Conservation (phyloP, 2,888 invertebrate species). For the Cheiracanthium punctorium region DNA sequence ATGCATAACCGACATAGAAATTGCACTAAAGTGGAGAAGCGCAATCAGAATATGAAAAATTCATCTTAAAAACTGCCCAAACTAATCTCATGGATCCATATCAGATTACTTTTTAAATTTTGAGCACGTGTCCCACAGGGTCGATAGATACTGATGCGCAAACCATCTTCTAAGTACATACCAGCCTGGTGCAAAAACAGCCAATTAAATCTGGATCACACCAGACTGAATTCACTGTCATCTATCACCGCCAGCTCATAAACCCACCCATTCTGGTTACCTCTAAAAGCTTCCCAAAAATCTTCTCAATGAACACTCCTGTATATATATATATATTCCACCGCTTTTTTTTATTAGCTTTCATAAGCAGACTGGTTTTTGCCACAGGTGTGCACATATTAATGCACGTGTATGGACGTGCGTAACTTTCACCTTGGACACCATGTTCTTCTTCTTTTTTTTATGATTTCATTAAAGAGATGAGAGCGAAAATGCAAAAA, state of each 20-base stretch:
- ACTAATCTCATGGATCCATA: too few species aligned
- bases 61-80: too few species aligned
- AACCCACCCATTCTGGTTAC: neutral
- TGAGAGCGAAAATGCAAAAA: too few species aligned
- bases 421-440: slow-evolving; percentile 13
- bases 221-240: neutral
- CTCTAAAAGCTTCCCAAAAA: neutral
- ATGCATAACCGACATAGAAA: too few species aligned
- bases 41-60: too few species aligned
- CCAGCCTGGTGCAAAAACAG: neutral
- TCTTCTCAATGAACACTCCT: slow-evolving; percentile 15
- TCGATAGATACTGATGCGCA: too few species aligned
- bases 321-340: neutral
- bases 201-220: neutral
- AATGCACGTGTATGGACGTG: neutral
- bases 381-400: slow-evolving; percentile 6
- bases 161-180: too few species aligned
- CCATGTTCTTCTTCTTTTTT: neutral
- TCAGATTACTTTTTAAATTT: too few species aligned
- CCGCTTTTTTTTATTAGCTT: neutral
- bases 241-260: neutral
- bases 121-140: too few species aligned
- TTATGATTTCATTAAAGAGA: neutral
- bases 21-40: too few species aligned
- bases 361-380: neutral